Evolutionary conservation across 2,113 vertebrate species (phyloP).

Genomic region (Aptenodytes forsteri): DNA sequence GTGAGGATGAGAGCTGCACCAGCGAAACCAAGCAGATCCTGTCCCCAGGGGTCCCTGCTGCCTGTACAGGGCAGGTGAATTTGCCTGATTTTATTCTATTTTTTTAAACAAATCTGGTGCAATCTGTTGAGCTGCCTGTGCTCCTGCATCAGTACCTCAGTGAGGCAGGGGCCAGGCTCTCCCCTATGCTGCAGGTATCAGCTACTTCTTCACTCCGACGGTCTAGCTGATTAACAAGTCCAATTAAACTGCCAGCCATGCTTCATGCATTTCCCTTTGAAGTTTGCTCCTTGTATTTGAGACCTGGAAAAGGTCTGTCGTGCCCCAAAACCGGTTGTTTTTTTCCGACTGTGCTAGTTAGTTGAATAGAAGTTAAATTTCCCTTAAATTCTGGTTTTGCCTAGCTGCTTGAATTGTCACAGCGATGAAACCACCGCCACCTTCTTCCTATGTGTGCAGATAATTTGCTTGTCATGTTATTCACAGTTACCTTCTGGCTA

Average conservation of each 20-base stretch:
- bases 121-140: not conserved
- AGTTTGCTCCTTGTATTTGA: not conserved
- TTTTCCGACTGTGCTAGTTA: not conserved
- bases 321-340: not conserved
- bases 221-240: conserved; percentile 30
- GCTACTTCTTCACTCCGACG: not conserved
- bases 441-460: not conserved
- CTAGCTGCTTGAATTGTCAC: not conserved
- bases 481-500: not conserved
- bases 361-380: not conserved
- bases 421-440: not conserved
- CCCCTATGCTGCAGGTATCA: not conserved
- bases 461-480: not conserved
- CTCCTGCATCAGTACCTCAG: not conserved
- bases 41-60: not conserved
- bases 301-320: not conserved
- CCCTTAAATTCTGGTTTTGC: not conserved
- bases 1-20: not conserved
- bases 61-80: not conserved
- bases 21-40: not conserved
- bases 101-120: not conserved
- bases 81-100: not conserved
- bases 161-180: not conserved
- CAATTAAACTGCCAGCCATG: not conserved
- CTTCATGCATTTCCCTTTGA: conserved; percentile 33